Base-by-base conservation (phyloP, 2,113 vertebrate genomes). In the Plecotus auritus region DNA sequence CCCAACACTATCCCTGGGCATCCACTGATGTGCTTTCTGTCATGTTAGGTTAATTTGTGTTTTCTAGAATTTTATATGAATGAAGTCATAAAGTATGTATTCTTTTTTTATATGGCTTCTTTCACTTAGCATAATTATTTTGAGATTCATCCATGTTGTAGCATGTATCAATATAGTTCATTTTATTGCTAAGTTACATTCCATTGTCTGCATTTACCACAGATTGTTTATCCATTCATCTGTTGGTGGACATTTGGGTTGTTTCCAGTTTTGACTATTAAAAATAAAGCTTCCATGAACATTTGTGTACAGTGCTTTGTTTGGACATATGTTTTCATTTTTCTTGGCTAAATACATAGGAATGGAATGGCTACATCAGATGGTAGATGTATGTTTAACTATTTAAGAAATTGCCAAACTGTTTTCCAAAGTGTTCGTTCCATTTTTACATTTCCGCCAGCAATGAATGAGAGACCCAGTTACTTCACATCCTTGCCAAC, bases 351-450 rank as follows among this genome's bases (percentile, higher is more conserved):
- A 90, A 67, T 82, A 70, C 18, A 18, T 54, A 66, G 32, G 14
- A 90, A 7, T 49, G 45, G 49, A 47, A 76, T 66, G 72, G 4
- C 85, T 76, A 32, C 6, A 67, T 82, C 77, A 51, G 51, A 40
- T 18, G 18, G 30, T 69, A 93, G 37, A 45, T 74, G 17, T 45
- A 28, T 93, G 61, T 85, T 81, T 67, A 88, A 84, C 47, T 83
- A 88, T 96, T 87, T 92, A 81, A 83, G 88, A 86, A 77, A 72
- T 74, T 73, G n/a, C 88, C 40, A 84, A 37, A 28, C 51, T 45
- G 49, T 85, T 87, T 70, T 84, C 32, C 54, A 69, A 91, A 74
- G 72, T 56, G 7, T 70, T 76, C 51, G 4, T 66, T 61, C 56
- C 49, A 40, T 67, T 78, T 87, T 88, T 61, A 69, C 47, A 54